These are phyloP conservation scores for Platycnemis pennipes DNA, from an alignment of 2,888 invertebrate species.

Conservation along the genomic window DNA sequence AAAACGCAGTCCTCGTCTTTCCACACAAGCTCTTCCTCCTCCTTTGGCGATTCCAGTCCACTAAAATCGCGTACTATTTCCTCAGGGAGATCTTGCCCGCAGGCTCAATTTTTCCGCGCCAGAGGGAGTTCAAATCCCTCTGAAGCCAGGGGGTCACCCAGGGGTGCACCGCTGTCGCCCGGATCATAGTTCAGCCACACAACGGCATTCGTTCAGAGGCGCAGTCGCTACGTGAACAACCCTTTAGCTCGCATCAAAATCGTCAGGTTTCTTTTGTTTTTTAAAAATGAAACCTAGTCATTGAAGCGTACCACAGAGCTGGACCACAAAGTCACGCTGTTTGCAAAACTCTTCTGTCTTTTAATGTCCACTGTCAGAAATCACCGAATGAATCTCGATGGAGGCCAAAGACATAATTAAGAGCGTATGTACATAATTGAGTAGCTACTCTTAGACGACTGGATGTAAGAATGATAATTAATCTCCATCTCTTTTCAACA, in stretches of 20 bases:
- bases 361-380: no score
- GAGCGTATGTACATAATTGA: no score
- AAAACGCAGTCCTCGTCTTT: background rate
- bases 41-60: background rate
- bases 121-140: background rate
- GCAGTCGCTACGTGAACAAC: background rate
- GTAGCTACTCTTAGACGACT: no score
- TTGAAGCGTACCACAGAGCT: background rate
- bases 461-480: no score
- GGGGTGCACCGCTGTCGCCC: background rate
- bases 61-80: background rate
- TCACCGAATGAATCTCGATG: no score
- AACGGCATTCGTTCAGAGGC: background rate
- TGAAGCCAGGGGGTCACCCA: background rate
- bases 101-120: background rate
- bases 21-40: background rate
- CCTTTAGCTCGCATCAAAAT: background rate
- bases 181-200: background rate
- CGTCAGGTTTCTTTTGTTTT: background rate
- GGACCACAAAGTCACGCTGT: background rate
- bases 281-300: background rate
- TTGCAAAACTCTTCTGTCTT: no score
- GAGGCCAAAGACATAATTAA: no score
- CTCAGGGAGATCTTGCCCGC: background rate
- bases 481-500: no score